Evolutionary conservation across 2,797 vertebrate species (phyloP).

Genomic region (Acropternis orthonyx): DNA sequence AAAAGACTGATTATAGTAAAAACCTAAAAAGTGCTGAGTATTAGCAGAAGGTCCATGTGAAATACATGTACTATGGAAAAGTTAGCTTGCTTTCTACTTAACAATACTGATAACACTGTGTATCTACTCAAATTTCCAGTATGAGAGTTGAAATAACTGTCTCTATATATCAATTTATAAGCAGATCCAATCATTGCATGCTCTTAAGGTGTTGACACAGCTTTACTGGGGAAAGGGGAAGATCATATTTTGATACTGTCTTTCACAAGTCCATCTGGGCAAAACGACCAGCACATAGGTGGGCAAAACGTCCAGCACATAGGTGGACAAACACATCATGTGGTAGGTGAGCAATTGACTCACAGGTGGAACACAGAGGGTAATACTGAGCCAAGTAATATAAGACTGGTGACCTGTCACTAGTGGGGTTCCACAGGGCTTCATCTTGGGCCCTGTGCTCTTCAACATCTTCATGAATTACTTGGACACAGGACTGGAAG

Average conservation of each 20-base stretch:
- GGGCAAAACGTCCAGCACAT: background rate
- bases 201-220: background rate
- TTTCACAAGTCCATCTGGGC: background rate
- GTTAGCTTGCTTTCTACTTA: background rate
- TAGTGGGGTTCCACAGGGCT: background rate
- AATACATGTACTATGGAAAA: background rate
- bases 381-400: background rate
- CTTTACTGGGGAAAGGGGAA: background rate
- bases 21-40: background rate
- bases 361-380: background rate
- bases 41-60: background rate
- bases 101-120: background rate
- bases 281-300: background rate
- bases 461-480: background rate
- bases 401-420: background rate
- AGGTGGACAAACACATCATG: background rate
- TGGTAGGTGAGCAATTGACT: background rate
- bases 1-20: slow-evolving; percentile 35
- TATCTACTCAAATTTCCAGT: background rate
- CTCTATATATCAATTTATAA: background rate
- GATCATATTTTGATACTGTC: background rate
- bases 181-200: background rate
- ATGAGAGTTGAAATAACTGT: background rate
- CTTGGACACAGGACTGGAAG: background rate
- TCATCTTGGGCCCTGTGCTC: background rate